phyloP scores from a whole-genome alignment of 1,140 invertebrate genomes.

The Drosophila pectinifera region DNA sequence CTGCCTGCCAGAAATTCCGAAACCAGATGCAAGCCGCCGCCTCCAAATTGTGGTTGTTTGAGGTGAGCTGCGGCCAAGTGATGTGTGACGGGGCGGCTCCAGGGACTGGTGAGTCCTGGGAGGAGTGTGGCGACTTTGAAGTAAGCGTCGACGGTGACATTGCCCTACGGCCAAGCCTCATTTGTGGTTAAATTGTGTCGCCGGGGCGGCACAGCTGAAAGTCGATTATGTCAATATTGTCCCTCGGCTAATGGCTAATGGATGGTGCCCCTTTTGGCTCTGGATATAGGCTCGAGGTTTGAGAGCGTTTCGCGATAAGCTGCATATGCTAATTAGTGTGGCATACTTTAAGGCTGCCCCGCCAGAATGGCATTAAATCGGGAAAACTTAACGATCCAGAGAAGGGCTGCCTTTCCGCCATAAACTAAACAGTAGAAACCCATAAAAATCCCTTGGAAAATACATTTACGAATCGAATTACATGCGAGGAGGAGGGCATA shows the following conservation, averaged over 20 bases:
- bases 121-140: constrained; percentile 58
- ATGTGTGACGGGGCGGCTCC: constrained; percentile 5
- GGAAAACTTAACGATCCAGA: constrained; percentile 35
- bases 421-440: constrained; percentile 58
- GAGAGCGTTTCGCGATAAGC: constrained; percentile 65
- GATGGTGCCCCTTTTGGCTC: constrained; percentile 33
- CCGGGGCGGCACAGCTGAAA: constrained; percentile 68
- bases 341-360: constrained; percentile 45
- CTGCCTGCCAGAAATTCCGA: constrained; percentile 1
- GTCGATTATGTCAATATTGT: constrained; percentile 83
- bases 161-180: constrained; percentile 76
- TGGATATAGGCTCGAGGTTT: constrained; percentile 4
- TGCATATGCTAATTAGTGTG: constrained; percentile 74
- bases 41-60: constrained; percentile 35
- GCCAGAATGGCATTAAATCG: constrained; percentile 9
- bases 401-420: constrained; percentile 5
- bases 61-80: constrained; percentile 13
- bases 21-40: constrained; percentile 32
- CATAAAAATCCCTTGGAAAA: constrained; percentile 69
- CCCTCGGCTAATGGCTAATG: constrained; percentile 65
- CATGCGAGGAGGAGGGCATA: constrained; percentile 33
- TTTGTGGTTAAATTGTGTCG: constrained; percentile 81
- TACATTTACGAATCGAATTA: constrained; percentile 74
- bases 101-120: not conserved
- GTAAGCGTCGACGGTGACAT: constrained; percentile 58